Base-by-base conservation (phyloP, 2,113 vertebrate genomes). In the Peromyscus californicus region DNA sequence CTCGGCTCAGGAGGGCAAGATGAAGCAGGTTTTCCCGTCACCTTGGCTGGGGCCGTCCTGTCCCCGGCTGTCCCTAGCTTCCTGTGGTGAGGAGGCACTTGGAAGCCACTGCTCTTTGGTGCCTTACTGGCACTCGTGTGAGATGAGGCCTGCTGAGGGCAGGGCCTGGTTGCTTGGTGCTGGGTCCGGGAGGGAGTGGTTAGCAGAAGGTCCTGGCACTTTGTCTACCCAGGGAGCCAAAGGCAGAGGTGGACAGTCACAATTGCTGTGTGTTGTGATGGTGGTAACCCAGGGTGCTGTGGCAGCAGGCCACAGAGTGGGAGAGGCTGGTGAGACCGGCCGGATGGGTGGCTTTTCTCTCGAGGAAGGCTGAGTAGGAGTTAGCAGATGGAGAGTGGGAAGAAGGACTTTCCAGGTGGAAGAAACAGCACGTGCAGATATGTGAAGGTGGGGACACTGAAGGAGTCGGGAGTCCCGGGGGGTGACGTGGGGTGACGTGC, bases 321-420 rank as follows among this genome's bases (percentile, higher is more conserved):
- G 33, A 26, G 78, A 84, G 57, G 75, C 94, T 59, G n/a, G 90
- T 39, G 90, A 70, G 93, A 75, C 90, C 17, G 90, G 93, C 97
- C 16, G 29, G 6, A 45, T 59, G 36, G 70, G 89, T 67, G 83
- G 94, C 82, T n/a, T 80, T 67, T 88, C 93, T 95, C 84, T 92
- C 84, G 2, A 69, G 94, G 90, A 84, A 94, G 90, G 69, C 24
- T 24, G 78, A 93, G 97, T 13, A 17, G 84, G 85, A 69, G 96
- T 29, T 94, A 88, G 93, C 96, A 86, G 75, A 93, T 96, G 95
- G 91, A 72, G 21, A 67, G 76, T 48, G 86, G 78, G 94, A 86
- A 86, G 96, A 74, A 87, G 93, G 61, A 82, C 93, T 61, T 93
- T 51, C 91, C 42, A 7, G 61, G 72, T 16, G 93, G 97, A 78